Evolutionary conservation across 2,888 invertebrate species (phyloP), one percentile per base, ranked within the genome.

Genomic region (Polydrusus pterygomalis): DNA sequence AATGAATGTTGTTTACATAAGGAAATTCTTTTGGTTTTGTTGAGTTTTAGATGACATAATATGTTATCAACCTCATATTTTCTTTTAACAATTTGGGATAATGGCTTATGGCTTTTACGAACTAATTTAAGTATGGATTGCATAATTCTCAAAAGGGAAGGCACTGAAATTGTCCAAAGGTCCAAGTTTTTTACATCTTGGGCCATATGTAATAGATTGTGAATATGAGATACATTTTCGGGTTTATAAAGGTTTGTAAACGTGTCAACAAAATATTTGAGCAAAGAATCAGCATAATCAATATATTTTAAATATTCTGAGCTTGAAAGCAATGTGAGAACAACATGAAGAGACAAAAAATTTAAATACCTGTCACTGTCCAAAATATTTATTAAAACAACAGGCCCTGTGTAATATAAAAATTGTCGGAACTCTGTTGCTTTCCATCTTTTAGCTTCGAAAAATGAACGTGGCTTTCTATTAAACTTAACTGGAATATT

Each of bases 351-450:
- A 18, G 40, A 20, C 5, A 45, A 13, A 49, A 65, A 65, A n/a
- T 65, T 65, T 49, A 20, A 8, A 49, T 65, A 65, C 15, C 43
- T 20, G 13, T 65, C 65, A 9, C 25, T 17, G 15, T 45, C 11
- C 8, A 65, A 5, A 10, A 47, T 17, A 20, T 8, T 2, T 30
- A 34, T 65, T n/a, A 65, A 15, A 20, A 49, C 76, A 49, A 79
- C 51, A 45, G 78, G 80, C 11, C 77, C 77, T 18, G 76, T 71
- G 43, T 78, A 78, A 11, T 77, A 75, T 18, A 80, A 64, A 69
- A 80, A 76, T 45, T 76, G 58, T 58, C 76, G 68, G 49, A 77
- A 76, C 67, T 80, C 79, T 20, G 78, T 78, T 3, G 79, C 78
- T 71, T 79, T 79, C 72, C 75, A 77, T n/a, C 69, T 30, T 54